Conservation (phyloP, 2,888 invertebrate species). For the Brachyptera putata region DNA sequence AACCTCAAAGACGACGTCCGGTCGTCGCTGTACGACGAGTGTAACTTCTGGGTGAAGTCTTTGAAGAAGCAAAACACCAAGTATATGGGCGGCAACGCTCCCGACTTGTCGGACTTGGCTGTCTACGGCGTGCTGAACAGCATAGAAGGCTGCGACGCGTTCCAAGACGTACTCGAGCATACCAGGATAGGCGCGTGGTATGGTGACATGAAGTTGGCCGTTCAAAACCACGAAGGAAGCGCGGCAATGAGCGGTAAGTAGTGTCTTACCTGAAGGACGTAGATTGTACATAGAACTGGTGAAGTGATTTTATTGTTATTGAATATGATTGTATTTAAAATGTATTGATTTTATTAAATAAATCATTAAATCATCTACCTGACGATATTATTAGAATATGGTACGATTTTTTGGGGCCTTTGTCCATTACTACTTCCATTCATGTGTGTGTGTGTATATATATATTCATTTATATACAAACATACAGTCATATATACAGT, state of each 20-base stretch:
- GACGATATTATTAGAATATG: too few species aligned
- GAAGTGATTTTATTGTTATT: too few species aligned
- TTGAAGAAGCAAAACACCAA: conserved; percentile 62
- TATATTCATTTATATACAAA: too few species aligned
- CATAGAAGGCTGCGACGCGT: conserved; percentile 90
- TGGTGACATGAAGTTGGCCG: conserved; percentile 62
- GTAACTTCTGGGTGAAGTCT: conserved; percentile 71
- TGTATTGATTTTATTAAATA: too few species aligned
- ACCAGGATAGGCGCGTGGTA: conserved; percentile 80
- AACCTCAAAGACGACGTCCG: conserved; percentile 84
- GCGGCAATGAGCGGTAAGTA: neutral
- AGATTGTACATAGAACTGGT: too few species aligned
- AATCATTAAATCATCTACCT: too few species aligned
- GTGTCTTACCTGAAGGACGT: too few species aligned
- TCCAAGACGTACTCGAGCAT: conserved; percentile 69
- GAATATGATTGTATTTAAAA: too few species aligned
- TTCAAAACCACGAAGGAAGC: conserved; percentile 56
- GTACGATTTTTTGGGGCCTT: too few species aligned
- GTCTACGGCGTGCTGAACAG: conserved; percentile 88
- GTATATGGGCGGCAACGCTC: conserved; percentile 82
- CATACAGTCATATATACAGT: too few species aligned
- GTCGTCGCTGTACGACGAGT: conserved; percentile 83
- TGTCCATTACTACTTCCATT: too few species aligned
- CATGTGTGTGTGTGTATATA: too few species aligned
- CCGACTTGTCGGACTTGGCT: conserved; percentile 88